Evolutionary conservation across 1,140 invertebrate genomes (phyloP).

Genomic region (Neuroterus valhalla): DNA sequence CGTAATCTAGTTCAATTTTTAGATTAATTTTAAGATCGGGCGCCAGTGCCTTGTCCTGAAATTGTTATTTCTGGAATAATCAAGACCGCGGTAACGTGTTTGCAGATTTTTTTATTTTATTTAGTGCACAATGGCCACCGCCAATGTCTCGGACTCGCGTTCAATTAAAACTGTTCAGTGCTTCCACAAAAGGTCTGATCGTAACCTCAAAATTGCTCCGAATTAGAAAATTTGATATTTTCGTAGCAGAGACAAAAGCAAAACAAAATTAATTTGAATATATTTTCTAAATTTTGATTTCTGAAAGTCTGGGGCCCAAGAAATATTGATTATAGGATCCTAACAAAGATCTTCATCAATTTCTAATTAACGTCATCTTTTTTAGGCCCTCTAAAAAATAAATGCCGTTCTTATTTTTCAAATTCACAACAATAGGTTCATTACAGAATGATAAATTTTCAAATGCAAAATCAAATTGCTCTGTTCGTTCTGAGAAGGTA

Average conservation of each 20-base stretch:
- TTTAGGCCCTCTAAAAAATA: too few relatives aligned
- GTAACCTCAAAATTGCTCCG: not conserved
- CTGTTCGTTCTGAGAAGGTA: too few relatives aligned
- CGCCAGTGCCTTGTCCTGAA: constrained; percentile 3
- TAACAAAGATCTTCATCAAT: too few relatives aligned
- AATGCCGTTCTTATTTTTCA: too few relatives aligned
- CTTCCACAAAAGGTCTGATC: constrained; percentile 1
- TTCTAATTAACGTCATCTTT: too few relatives aligned
- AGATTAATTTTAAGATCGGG: constrained; percentile 21
- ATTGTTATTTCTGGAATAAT: constrained; percentile 30
- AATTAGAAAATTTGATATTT: not conserved
- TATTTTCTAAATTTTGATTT: too few relatives aligned
- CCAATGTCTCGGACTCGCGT: constrained; percentile 14
- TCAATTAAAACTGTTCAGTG: constrained; percentile 24
- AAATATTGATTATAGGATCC: too few relatives aligned
- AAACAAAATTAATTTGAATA: not conserved
- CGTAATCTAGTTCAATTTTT: constrained; percentile 22
- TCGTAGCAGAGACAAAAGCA: not conserved
- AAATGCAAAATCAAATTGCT: too few relatives aligned
- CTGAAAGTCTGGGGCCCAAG: too few relatives aligned
- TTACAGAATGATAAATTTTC: too few relatives aligned
- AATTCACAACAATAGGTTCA: too few relatives aligned
- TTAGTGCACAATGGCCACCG: not conserved
- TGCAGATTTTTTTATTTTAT: constrained; percentile 9
- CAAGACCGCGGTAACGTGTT: constrained; percentile 25